These are phyloP conservation scores for Epirrhoe tristata DNA, from an alignment of 2,888 invertebrate species.

Conservation along the genomic window DNA sequence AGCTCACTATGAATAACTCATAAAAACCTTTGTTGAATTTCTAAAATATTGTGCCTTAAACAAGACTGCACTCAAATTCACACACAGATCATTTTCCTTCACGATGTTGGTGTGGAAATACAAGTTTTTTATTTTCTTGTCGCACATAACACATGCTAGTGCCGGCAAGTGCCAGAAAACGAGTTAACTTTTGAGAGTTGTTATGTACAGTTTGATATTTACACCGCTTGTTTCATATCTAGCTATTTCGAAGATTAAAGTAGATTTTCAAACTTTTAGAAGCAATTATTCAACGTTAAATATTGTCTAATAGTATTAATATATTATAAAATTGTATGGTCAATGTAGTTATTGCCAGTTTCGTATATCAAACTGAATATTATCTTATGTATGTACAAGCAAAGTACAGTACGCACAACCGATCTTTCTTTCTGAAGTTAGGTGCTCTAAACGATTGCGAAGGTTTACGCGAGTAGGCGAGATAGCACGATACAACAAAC, in stretches of 20 bases:
- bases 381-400: background rate
- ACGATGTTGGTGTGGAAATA: no score
- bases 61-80: background rate
- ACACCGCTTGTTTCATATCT: background rate
- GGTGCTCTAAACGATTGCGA: no score
- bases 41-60: background rate
- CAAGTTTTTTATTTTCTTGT: no score
- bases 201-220: background rate
- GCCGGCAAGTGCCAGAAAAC: no score
- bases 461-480: no score
- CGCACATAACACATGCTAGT: no score
- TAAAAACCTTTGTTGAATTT: background rate
- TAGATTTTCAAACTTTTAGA: background rate
- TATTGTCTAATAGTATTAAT: background rate
- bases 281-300: background rate
- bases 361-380: background rate
- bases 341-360: background rate
- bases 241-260: background rate
- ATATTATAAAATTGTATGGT: background rate
- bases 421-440: no score
- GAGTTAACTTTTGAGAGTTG: no score
- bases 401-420: background rate
- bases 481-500: no score
- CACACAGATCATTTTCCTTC: background rate
- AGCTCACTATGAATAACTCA: no score